Conservation (phyloP, 2,797 vertebrate genomes). For the Clamator glandarius region DNA sequence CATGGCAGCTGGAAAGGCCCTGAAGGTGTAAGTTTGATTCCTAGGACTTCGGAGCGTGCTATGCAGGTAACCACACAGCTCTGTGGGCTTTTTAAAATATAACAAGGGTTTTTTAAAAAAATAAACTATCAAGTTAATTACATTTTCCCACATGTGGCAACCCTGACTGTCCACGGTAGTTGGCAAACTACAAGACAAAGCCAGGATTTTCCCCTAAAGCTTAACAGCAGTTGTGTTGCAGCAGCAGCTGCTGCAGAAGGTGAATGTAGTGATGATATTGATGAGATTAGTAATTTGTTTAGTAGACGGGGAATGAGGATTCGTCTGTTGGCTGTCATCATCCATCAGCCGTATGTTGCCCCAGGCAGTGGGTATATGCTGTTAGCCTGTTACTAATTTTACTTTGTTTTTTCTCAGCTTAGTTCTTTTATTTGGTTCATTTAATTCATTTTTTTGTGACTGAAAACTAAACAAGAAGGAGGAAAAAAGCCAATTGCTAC, state of each 20-base stretch:
- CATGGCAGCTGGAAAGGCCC: neutral
- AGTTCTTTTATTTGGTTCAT: slow-evolving; percentile 65
- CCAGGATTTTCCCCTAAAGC: slow-evolving; percentile 30
- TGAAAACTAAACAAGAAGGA: slow-evolving; percentile 53
- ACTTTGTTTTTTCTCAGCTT: slow-evolving; percentile 72
- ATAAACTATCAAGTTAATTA: neutral
- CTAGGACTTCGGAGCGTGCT: neutral
- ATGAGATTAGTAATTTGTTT: slow-evolving; percentile 79
- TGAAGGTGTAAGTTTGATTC: neutral
- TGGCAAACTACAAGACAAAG: slow-evolving; percentile 14
- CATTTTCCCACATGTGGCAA: neutral
- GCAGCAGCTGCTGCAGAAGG: slow-evolving; percentile 75
- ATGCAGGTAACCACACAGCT: neutral
- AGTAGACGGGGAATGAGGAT: slow-evolving; percentile 71
- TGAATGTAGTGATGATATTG: slow-evolving; percentile 68
- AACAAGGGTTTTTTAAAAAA: too few relatives aligned
- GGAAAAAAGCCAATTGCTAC: neutral
- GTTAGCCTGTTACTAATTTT: slow-evolving; percentile 78
- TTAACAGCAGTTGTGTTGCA: slow-evolving; percentile 40
- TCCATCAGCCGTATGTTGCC: slow-evolving; percentile 75
- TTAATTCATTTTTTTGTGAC: slow-evolving; percentile 74
- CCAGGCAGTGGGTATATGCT: slow-evolving; percentile 73
- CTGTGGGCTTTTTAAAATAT: neutral
- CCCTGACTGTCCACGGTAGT: neutral
- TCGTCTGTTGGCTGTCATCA: slow-evolving; percentile 79